Conservation (phyloP, 2,888 invertebrate genomes). For the Amphipoea lucens region DNA sequence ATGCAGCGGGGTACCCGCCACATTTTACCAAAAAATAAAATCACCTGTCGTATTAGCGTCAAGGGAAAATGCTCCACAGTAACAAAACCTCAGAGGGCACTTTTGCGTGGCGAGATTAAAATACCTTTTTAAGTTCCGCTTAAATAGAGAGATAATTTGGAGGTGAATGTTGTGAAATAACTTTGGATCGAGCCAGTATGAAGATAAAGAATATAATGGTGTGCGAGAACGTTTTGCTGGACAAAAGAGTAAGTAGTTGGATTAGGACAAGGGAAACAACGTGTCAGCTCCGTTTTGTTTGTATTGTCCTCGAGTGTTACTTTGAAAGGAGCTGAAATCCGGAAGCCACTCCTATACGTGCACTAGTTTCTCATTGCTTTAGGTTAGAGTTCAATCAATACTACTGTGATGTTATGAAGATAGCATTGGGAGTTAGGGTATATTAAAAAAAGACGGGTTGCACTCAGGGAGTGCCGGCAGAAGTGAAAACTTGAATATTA, state of each 20-base stretch:
- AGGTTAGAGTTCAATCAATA: slow-evolving; percentile 59
- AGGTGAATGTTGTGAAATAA: slow-evolving; percentile 60
- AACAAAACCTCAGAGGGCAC: slow-evolving; percentile 55
- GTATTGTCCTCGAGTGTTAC: slow-evolving; percentile 54
- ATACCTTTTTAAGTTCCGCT: slow-evolving; percentile 74
- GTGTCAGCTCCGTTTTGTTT: slow-evolving; percentile 76
- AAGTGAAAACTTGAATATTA: no score
- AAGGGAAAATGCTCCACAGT: slow-evolving; percentile 68
- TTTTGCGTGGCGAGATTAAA: slow-evolving; percentile 63
- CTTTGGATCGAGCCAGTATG: slow-evolving; percentile 64
- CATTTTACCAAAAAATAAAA: slow-evolving; percentile 78
- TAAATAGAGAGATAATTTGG: slow-evolving; percentile 82
- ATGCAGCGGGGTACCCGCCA: slow-evolving; percentile 78
- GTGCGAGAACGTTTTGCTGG: slow-evolving; percentile 62
- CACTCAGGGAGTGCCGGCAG: no score
- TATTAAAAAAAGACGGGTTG: no score
- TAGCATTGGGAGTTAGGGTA: slow-evolving; percentile 73
- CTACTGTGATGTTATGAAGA: slow-evolving; percentile 66
- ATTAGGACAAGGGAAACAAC: slow-evolving; percentile 79
- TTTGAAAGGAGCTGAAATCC: slow-evolving; percentile 44
- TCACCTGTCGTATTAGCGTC: slow-evolving; percentile 73
- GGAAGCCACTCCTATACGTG: slow-evolving; percentile 68
- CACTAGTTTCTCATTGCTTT: slow-evolving; percentile 54
- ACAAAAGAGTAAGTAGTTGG: slow-evolving; percentile 77
- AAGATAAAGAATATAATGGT: slow-evolving; percentile 69